Conservation (phyloP, 1,140 invertebrate genomes). For the Scaptomyza hsui region DNA sequence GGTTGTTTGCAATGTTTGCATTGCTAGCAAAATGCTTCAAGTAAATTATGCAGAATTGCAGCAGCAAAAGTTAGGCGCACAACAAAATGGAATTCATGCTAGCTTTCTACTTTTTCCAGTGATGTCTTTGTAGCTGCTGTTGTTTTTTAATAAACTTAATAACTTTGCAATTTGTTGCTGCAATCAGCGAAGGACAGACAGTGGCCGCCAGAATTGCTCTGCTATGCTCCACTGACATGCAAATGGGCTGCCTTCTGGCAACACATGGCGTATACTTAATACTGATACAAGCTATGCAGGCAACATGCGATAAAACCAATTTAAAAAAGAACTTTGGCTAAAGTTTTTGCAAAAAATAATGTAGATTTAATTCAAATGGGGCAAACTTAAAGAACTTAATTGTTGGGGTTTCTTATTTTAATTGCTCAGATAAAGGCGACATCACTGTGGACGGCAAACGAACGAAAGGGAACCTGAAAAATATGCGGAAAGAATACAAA, state of each 20-base stretch:
- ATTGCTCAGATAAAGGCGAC: background rate
- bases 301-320: constrained; percentile 43
- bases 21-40: constrained; percentile 74
- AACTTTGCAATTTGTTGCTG: constrained; percentile 79
- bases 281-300: constrained; percentile 43
- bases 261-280: constrained; percentile 72
- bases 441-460: too few relatives aligned
- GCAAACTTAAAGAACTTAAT: constrained; percentile 11
- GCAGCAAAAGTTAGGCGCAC: constrained; percentile 69
- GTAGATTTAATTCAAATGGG: constrained; percentile 19
- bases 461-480: too few relatives aligned
- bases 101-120: constrained; percentile 35
- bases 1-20: constrained; percentile 40
- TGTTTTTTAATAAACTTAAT: constrained; percentile 78
- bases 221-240: constrained; percentile 3
- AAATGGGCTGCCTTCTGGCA: constrained; percentile 34
- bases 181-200: constrained; percentile 64
- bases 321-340: constrained; percentile 27
- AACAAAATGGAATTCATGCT: constrained; percentile 69
- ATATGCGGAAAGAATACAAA: too few relatives aligned
- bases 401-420: background rate
- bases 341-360: constrained; percentile 14
- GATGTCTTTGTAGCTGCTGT: constrained; percentile 51
- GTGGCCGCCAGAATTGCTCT: constrained; percentile 52
- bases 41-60: constrained; percentile 77